Evolutionary conservation across 2,888 invertebrate genomes (phyloP).

Genomic region (Villa cingulata): DNA sequence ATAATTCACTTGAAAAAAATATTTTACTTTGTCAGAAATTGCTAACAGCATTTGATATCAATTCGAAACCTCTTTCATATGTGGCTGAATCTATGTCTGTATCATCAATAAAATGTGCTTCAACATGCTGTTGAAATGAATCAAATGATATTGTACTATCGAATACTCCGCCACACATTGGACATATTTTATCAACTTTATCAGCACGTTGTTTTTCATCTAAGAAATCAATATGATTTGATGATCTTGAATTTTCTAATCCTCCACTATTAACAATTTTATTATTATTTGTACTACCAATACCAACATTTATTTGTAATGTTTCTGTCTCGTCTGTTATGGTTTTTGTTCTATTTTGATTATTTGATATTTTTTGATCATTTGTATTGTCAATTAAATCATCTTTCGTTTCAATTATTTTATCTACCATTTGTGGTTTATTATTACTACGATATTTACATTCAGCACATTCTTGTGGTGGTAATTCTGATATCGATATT

Average conservation of each 20-base stretch:
- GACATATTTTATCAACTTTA: conserved; percentile 47
- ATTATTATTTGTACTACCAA: not conserved
- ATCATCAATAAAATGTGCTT: conserved; percentile 57
- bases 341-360: conserved; percentile 3
- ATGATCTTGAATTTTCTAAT: too few relatives aligned
- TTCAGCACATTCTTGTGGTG: conserved; percentile 24
- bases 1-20: conserved; percentile 29
- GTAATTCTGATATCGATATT: conserved; percentile 13
- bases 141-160: conserved; percentile 43
- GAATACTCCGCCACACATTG: conserved; percentile 57
- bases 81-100: conserved; percentile 37
- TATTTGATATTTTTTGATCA: not conserved
- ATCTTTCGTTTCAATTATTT: conserved; percentile 29
- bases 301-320: not conserved
- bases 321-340: too few relatives aligned
- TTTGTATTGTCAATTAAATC: conserved; percentile 11
- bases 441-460: conserved; percentile 24
- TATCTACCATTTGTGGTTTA: conserved; percentile 34
- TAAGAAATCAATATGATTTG: not conserved
- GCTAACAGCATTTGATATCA: conserved; percentile 34
- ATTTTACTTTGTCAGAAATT: conserved; percentile 33
- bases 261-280: too few relatives aligned
- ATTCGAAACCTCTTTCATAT: conserved; percentile 42
- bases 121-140: conserved; percentile 60
- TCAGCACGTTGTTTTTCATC: conserved; percentile 26